phyloP scores from a whole-genome alignment of 1,140 invertebrate species.

The Neodiprion lecontei region DNA sequence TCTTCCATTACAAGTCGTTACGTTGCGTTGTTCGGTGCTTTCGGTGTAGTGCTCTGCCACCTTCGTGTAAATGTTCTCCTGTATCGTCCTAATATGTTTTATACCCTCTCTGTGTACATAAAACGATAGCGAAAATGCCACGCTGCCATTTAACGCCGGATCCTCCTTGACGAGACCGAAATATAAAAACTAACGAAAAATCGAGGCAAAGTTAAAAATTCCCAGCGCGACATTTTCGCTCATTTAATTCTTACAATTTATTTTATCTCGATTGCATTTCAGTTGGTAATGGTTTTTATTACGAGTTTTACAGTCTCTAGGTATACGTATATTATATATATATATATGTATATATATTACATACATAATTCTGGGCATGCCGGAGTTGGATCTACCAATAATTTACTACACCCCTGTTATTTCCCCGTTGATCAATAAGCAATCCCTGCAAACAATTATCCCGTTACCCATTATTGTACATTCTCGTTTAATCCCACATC shows the following conservation, averaged over 20 bases:
- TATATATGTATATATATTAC: background rate
- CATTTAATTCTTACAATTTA: background rate
- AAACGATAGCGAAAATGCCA: too few species aligned
- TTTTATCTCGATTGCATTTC: constrained; percentile 32
- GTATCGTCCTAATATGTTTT: background rate
- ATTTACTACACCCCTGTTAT: constrained; percentile 28
- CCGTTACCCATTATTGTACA: background rate
- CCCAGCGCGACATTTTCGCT: constrained; percentile 23
- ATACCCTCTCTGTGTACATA: background rate
- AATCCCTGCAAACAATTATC: background rate
- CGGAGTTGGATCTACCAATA: constrained; percentile 42
- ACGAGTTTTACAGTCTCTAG: constrained; percentile 50
- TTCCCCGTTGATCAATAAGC: constrained; percentile 32
- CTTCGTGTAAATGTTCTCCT: constrained; percentile 9
- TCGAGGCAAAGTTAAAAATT: too few species aligned
- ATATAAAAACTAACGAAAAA: too few species aligned
- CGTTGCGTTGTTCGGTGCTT: constrained; percentile 49
- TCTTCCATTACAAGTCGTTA: background rate
- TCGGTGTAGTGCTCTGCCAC: constrained; percentile 51
- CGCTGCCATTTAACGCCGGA: too few species aligned
- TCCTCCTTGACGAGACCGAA: too few species aligned
- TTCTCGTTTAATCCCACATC: constrained; percentile 49
- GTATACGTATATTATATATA: constrained; percentile 25
- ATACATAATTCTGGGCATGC: constrained; percentile 47
- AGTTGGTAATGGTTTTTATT: constrained; percentile 52